Evolutionary conservation across 1,140 invertebrate genomes (phyloP), one percentile per base, ranked within the genome.

Genomic region (Anoplolepis gracilipes): DNA sequence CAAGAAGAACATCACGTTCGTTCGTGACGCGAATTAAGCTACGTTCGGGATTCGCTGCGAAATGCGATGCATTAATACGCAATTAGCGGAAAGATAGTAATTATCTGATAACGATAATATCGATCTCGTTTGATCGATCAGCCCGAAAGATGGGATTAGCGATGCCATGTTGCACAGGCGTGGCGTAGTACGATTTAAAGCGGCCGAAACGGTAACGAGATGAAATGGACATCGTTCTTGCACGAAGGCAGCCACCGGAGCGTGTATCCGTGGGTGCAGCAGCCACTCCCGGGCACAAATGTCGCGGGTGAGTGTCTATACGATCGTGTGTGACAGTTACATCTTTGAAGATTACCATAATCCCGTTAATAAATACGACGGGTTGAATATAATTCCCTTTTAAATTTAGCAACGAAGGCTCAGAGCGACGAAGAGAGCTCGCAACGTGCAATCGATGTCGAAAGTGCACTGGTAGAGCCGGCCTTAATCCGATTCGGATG

Each of bases 241-340:
- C 59, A 13, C 73, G 87, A 92, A 92, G 87, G 87, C 65, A 70
- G 46, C 49, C 89, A 90, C 46, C 90, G 78, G 77, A 93, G 90
- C 93, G 91, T 91, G 84, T 85, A 92, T 93, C 92, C 92, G 92
- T 88, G 90, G 90, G 91, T 90, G 64, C 87, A 76, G 81, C 86
- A 57, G 85, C 87, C 85, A 84, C 88, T 88, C 92, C 92, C 85
- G 86, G 73, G 78, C 85, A 28, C 53, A 28, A 57, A 25, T 69
- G 55, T 86, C 65, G 61, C 75, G 70, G 86, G 86, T 70, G 89
- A 88, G 87, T 70, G 88, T 89, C 69, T 85, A 73, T 78, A 39
- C 72, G 57, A 16, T 53, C 55, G 42, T 57, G 25, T 62, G 64
- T 36, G 33, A 49, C 42, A 46, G 42, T 87, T 90, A 76, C 79